These are phyloP conservation scores for Coreius guichenoti DNA, from an alignment of 2,797 vertebrate species.

Conservation along the genomic window DNA sequence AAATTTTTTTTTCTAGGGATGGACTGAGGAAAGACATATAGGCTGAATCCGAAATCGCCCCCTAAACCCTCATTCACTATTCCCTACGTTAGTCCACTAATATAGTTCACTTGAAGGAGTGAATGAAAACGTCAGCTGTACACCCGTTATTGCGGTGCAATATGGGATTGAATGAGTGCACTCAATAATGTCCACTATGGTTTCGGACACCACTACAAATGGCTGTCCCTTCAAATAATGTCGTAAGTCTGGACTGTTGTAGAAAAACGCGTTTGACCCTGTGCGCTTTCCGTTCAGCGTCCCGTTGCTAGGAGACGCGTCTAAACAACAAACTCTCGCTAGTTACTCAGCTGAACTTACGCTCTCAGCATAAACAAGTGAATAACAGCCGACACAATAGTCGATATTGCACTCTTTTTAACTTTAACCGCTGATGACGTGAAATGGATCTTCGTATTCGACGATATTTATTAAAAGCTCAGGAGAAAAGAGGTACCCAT, in stretches of 20 bases:
- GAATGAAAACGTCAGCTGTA: too few relatives aligned
- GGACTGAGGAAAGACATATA: neutral
- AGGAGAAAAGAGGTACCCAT: conserved; percentile 67
- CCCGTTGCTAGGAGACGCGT: conserved; percentile 4
- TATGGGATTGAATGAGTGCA: too few relatives aligned
- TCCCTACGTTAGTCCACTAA: too few relatives aligned
- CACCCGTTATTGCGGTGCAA: too few relatives aligned
- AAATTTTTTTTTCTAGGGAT: neutral
- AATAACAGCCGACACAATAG: too few relatives aligned
- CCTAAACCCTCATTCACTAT: too few relatives aligned
- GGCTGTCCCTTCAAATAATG: too few relatives aligned
- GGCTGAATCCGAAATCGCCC: too few relatives aligned
- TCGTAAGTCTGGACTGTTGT: neutral
- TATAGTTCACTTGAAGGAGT: too few relatives aligned
- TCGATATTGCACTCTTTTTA: neutral
- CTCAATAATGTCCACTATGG: too few relatives aligned
- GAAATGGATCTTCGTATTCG: conserved; percentile 74
- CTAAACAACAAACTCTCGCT: neutral
- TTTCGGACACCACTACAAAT: too few relatives aligned
- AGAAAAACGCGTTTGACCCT: neutral
- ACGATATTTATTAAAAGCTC: conserved; percentile 65
- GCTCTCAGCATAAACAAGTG: neutral
- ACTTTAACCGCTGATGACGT: neutral
- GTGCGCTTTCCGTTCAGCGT: conserved; percentile 5
- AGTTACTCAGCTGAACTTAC: neutral